Evolutionary conservation across 2,797 vertebrate genomes (phyloP).

Genomic region (Tokudaia muenninki): DNA sequence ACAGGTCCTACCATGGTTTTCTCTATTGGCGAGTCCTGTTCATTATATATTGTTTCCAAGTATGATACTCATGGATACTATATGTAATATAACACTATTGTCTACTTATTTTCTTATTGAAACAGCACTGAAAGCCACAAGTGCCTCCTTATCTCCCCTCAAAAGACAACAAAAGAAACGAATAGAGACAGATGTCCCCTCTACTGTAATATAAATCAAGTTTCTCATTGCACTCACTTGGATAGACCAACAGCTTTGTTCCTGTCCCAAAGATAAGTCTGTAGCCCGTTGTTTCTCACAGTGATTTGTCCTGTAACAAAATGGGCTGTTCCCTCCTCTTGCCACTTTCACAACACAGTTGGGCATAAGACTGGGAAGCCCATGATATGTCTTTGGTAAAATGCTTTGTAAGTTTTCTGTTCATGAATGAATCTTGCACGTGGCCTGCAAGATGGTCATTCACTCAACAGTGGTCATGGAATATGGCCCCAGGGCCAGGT

Average conservation of each 20-base stretch:
- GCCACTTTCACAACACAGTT: constrained; percentile 11
- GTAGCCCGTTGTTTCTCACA: constrained; percentile 68
- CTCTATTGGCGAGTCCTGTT: neutral
- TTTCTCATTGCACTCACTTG: constrained; percentile 79
- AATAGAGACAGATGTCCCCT: constrained; percentile 13
- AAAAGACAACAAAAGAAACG: neutral
- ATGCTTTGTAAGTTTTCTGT: neutral
- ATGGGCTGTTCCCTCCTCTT: constrained; percentile 58
- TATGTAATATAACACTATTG: neutral
- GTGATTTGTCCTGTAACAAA: constrained; percentile 75
- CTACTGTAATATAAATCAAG: neutral
- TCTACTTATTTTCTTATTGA: constrained; percentile 51
- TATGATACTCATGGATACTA: neutral
- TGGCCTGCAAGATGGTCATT: neutral
- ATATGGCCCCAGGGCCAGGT: neutral
- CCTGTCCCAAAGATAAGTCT: constrained; percentile 71
- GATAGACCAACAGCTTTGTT: constrained; percentile 73
- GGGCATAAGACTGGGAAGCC: neutral
- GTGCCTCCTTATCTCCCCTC: no score
- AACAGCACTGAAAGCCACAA: neutral
- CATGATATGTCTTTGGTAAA: neutral
- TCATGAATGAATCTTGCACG: neutral
- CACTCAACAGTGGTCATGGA: neutral
- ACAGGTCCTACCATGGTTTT: neutral
- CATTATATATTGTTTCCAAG: constrained; percentile 1